Percentiles rank a stretch among this genome's conserved stretches.
phyloP scores from a whole-genome alignment of 2,888 invertebrate species.

The Acleris laterana region DNA sequence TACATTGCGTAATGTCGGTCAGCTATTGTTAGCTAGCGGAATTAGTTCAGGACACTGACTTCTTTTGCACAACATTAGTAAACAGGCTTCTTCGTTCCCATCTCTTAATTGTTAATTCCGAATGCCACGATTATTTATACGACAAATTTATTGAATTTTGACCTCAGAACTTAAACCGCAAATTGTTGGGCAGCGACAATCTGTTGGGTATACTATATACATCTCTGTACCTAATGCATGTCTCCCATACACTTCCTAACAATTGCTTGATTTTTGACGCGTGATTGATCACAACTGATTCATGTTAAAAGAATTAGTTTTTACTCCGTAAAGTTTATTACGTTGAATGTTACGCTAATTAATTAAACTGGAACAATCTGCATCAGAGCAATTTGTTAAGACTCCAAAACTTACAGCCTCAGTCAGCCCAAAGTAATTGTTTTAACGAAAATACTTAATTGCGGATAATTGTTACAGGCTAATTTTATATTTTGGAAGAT shows the following conservation, averaged over 20 bases:
- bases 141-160: too few species aligned
- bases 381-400: conserved; percentile 44
- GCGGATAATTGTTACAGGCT: conserved; percentile 53
- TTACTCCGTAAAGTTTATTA: conserved; percentile 18
- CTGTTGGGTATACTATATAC: too few species aligned
- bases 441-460: conserved; percentile 60
- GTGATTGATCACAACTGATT: neutral
- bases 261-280: too few species aligned
- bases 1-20: conserved; percentile 31
- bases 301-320: neutral
- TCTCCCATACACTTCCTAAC: too few species aligned
- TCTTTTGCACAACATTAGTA: neutral
- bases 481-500: conserved; percentile 43
- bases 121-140: neutral
- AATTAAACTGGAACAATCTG: conserved; percentile 54
- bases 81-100: neutral
- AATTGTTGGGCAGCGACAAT: too few species aligned
- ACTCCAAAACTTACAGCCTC: conserved; percentile 54
- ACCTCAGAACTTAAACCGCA: too few species aligned
- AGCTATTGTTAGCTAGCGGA: conserved; percentile 14
- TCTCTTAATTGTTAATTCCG: neutral
- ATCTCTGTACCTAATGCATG: too few species aligned
- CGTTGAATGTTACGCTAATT: conserved; percentile 40
- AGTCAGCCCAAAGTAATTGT: conserved; percentile 67
- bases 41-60: conserved; percentile 6